Conservation (phyloP, 2,797 vertebrate species). For the Setipinna tenuifilis region DNA sequence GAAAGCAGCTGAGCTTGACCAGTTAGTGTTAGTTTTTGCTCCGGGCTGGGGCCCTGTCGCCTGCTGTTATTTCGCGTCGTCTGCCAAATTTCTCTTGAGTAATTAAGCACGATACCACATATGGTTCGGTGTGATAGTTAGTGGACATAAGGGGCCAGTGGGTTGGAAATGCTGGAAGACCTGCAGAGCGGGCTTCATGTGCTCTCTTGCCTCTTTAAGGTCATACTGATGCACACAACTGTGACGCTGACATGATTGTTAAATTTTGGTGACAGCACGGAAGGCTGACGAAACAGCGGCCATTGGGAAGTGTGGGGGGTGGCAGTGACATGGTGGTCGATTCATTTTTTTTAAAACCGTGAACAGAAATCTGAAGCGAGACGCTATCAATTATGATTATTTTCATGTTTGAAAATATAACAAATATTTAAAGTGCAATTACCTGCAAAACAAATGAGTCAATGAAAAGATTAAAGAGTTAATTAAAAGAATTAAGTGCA, state of each 20-base stretch:
- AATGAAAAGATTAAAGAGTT: constrained; percentile 70
- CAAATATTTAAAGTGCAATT: constrained; percentile 67
- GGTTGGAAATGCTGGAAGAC: constrained; percentile 25
- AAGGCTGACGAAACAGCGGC: neutral
- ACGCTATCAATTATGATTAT: constrained; percentile 19
- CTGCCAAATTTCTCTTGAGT: constrained; percentile 68
- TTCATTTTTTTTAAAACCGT: neutral
- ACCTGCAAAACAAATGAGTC: constrained; percentile 72
- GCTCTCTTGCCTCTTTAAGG: constrained; percentile 23
- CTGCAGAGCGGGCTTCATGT: neutral
- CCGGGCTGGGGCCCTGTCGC: constrained; percentile 65
- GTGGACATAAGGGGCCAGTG: constrained; percentile 47
- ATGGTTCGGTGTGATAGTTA: constrained; percentile 60
- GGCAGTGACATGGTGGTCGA: constrained; percentile 4
- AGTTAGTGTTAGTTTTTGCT: constrained; percentile 71
- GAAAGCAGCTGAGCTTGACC: constrained; percentile 67
- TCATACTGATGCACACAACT: constrained; percentile 26
- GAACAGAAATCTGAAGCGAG: neutral
- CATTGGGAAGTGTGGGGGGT: neutral
- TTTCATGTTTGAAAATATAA: constrained; percentile 37
- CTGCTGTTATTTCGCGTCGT: constrained; percentile 68
- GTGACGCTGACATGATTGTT: constrained; percentile 20
- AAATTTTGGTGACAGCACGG: constrained; percentile 7
- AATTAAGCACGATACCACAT: constrained; percentile 70
- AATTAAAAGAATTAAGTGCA: constrained; percentile 72